Evolutionary conservation across 1,140 invertebrate genomes (phyloP).

Genomic region (Panagrolaimus sp.): DNA sequence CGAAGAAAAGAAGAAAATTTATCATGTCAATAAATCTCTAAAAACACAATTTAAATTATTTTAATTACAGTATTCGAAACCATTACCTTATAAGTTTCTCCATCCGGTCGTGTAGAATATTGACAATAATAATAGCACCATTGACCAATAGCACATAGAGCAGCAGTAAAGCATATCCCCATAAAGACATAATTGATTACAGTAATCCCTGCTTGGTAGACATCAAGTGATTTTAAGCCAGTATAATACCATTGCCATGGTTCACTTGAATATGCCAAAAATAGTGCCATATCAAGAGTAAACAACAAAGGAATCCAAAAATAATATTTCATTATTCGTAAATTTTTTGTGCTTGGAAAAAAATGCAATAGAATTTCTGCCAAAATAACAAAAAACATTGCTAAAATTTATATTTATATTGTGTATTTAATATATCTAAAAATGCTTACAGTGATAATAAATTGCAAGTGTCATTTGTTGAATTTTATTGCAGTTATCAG

Average conservation of each 20-base stretch:
- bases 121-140: slow-evolving; percentile 1
- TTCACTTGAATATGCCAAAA: neutral
- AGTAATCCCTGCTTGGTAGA: neutral
- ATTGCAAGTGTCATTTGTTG: neutral
- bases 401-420: neutral
- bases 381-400: neutral
- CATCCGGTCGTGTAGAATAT: neutral
- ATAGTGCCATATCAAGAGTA: neutral
- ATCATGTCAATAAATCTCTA: neutral
- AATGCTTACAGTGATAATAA: neutral
- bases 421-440: neutral
- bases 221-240: neutral
- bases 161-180: neutral
- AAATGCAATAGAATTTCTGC: neutral
- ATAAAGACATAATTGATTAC: slow-evolving; percentile 2
- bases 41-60: too few species aligned
- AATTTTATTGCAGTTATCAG: neutral
- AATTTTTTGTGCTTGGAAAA: neutral
- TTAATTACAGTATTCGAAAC: too few species aligned
- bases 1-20: neutral
- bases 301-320: slow-evolving; percentile 7
- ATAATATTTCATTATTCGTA: neutral
- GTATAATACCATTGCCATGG: neutral
- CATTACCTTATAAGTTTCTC: too few species aligned
- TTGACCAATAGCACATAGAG: neutral